Evolutionary conservation across 2,888 invertebrate species (phyloP).

Genomic region (Steinernema scapterisci): DNA sequence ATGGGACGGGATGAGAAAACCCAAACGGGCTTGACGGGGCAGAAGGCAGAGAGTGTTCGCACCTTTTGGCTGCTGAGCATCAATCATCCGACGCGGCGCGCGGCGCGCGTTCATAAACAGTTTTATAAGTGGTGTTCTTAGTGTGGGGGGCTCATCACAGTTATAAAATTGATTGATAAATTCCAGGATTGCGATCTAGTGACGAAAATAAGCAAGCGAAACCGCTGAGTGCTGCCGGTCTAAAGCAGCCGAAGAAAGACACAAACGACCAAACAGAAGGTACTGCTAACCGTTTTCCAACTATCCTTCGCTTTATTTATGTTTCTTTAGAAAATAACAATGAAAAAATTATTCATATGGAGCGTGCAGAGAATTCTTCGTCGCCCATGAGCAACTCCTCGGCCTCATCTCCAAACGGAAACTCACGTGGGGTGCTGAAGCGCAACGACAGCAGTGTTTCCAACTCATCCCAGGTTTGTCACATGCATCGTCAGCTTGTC

Average conservation of each 20-base stretch:
- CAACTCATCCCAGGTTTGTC: constrained; percentile 19
- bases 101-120: not conserved
- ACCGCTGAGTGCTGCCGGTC: constrained; percentile 55
- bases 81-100: constrained; percentile 3
- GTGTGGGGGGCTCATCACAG: not conserved
- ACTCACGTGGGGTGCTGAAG: not conserved
- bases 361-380: constrained; percentile 14
- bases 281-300: constrained; percentile 4
- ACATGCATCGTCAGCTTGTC: not conserved
- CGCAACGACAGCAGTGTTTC: constrained; percentile 26
- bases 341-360: not conserved
- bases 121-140: not conserved
- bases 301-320: too few species aligned
- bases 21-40: not conserved
- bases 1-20: not conserved
- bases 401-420: constrained; percentile 15
- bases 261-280: constrained; percentile 5
- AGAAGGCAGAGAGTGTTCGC: constrained; percentile 13
- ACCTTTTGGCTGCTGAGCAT: not conserved
- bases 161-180: too few species aligned
- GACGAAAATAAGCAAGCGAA: constrained; percentile 34
- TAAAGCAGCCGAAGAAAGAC: constrained; percentile 46
- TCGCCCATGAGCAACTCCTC: constrained; percentile 18
- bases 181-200: constrained; percentile 27
- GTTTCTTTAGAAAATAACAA: constrained; percentile 23